Conservation (phyloP, 2,797 vertebrate species). For the Gallirallus australis region DNA sequence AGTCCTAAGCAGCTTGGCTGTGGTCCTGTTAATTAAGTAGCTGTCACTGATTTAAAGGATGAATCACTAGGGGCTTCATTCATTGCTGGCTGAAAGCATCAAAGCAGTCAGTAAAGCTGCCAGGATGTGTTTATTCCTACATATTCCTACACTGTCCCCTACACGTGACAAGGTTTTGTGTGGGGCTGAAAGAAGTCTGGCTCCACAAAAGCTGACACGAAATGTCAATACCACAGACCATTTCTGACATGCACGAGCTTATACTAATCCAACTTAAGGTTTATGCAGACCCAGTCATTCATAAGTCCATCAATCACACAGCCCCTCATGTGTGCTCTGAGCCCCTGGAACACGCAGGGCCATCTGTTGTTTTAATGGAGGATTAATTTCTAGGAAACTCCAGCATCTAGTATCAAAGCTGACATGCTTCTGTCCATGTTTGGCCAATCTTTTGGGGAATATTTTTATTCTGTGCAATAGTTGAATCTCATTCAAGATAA, state of each 20-base stretch:
- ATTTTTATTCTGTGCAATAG: background rate
- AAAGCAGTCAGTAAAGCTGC: conserved; percentile 13
- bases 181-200: background rate
- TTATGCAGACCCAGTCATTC: conserved; percentile 83
- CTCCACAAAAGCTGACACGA: background rate
- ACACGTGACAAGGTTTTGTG: background rate
- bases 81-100: background rate
- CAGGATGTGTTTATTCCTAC: conserved; percentile 14
- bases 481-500: background rate
- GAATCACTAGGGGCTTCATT: conserved; percentile 48
- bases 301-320: conserved; percentile 80
- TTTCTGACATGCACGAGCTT: conserved; percentile 84
- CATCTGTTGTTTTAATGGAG: conserved; percentile 80
- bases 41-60: conserved; percentile 44
- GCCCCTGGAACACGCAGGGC: conserved; percentile 54
- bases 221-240: conserved; percentile 37
- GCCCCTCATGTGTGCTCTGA: conserved; percentile 44
- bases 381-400: conserved; percentile 85
- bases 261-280: conserved; percentile 87
- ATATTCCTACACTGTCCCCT: background rate
- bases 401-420: conserved; percentile 2
- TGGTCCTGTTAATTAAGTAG: conserved; percentile 47
- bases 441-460: background rate
- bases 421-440: conserved; percentile 34
- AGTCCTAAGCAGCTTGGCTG: conserved; percentile 42